Evolutionary conservation across 1,140 invertebrate genomes (phyloP).

Genomic region (Callitettix versicolor): DNA sequence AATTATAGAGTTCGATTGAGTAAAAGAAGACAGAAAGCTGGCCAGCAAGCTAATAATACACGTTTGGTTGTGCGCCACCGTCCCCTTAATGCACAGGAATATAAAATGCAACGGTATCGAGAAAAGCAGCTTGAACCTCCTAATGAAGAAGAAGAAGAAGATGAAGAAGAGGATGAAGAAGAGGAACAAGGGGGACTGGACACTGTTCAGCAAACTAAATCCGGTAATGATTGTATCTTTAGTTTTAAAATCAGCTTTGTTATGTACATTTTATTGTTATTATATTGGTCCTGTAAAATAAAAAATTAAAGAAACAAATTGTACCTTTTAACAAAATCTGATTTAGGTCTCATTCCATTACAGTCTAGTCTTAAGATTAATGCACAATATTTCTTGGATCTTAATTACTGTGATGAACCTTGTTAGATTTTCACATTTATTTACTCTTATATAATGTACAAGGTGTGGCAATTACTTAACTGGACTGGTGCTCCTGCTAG

Average conservation of each 20-base stretch:
- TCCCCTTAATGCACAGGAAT: conserved; percentile 74
- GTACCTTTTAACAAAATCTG: neutral
- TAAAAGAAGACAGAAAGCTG: conserved; percentile 73
- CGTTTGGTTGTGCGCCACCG: conserved; percentile 82
- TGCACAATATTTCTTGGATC: too few relatives aligned
- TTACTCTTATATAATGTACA: too few relatives aligned
- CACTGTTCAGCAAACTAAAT: neutral
- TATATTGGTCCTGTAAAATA: neutral
- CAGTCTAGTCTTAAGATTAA: neutral
- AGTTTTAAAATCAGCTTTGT: neutral
- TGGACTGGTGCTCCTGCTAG: too few relatives aligned
- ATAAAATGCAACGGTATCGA: conserved; percentile 73
- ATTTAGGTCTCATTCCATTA: neutral
- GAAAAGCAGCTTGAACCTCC: conserved; percentile 82
- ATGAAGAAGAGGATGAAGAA: conserved; percentile 35
- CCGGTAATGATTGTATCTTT: neutral
- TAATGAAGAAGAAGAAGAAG: conserved; percentile 63
- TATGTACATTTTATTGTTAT: neutral
- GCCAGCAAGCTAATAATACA: conserved; percentile 60
- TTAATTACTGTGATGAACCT: too few relatives aligned
- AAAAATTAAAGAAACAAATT: neutral
- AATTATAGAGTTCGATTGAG: conserved; percentile 69
- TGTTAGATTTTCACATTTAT: too few relatives aligned
- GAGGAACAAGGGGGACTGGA: conserved; percentile 6
- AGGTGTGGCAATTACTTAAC: too few relatives aligned